Percentiles rank a stretch among this genome's conserved stretches.
Evolutionary conservation across 1,140 invertebrate species (phyloP).

Genomic region (Lineus longissimus): DNA sequence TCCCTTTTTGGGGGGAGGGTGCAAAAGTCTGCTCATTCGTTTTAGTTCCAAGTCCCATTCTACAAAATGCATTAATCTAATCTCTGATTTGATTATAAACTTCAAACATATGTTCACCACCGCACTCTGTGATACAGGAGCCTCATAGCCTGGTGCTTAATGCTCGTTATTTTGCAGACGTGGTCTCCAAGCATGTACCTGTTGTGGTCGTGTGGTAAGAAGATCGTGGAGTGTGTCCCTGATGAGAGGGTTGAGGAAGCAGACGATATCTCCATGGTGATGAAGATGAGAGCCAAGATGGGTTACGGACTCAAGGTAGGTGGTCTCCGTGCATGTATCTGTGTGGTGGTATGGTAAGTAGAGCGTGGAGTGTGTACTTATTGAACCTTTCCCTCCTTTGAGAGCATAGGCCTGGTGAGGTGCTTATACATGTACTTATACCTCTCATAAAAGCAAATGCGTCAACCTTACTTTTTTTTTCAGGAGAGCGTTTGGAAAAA

Average conservation of each 20-base stretch:
- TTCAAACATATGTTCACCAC: too few relatives aligned
- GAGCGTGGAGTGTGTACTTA: not conserved
- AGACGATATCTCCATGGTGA: conserved; percentile 70
- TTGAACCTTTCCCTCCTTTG: not conserved
- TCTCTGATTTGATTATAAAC: too few relatives aligned
- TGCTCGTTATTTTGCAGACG: conserved; percentile 26
- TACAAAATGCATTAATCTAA: too few relatives aligned
- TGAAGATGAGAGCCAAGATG: conserved; percentile 66
- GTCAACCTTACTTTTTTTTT: conserved; percentile 12
- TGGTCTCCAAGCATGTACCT: conserved; percentile 36
- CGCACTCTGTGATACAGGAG: too few relatives aligned
- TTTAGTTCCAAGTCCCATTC: too few relatives aligned
- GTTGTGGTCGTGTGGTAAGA: conserved; percentile 29
- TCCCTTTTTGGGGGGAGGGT: too few relatives aligned
- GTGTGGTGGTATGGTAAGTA: not conserved
- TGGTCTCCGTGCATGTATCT: conserved; percentile 18
- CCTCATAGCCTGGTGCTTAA: too few relatives aligned
- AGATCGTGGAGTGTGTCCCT: conserved; percentile 19
- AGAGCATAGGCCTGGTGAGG: too few relatives aligned
- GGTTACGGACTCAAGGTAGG: conserved; percentile 78
- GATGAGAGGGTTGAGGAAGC: conserved; percentile 8
- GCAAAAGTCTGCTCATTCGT: too few relatives aligned
- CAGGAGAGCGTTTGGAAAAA: conserved; percentile 30
- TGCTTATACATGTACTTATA: too few relatives aligned
- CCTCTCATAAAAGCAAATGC: not conserved